Evolutionary conservation across 1,140 invertebrate species (phyloP).

Genomic region (Drosophila subpulchrella): DNA sequence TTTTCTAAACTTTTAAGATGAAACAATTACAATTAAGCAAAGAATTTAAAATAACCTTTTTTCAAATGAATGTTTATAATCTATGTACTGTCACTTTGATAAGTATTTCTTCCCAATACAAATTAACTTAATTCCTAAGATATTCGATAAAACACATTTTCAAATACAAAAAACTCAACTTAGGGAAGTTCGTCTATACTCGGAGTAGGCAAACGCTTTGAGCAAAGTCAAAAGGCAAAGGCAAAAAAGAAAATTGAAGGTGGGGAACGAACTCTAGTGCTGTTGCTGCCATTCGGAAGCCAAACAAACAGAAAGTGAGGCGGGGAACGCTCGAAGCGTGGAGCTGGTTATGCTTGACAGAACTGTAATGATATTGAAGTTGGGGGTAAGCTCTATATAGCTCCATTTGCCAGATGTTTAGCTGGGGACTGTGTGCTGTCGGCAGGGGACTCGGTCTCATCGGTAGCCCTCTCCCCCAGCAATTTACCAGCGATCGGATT

Average conservation of each 20-base stretch:
- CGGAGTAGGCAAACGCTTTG: constrained; percentile 52
- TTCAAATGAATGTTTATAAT: no score
- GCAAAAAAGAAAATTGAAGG: constrained; percentile 55
- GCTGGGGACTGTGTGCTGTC: neutral
- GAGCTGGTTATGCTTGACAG: constrained; percentile 41
- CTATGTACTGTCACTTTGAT: no score
- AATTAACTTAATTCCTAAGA: no score
- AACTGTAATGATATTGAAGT: constrained; percentile 15
- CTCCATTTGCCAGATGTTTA: constrained; percentile 37
- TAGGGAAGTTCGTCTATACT: constrained; percentile 10
- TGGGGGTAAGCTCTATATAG: constrained; percentile 16
- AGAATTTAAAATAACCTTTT: no score
- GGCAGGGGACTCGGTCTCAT: neutral
- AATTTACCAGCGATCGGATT: constrained; percentile 11
- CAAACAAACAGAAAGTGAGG: constrained; percentile 58
- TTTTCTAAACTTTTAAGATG: neutral
- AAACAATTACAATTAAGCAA: no score
- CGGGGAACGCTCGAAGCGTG: constrained; percentile 7
- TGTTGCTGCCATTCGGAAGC: constrained; percentile 55
- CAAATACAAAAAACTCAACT: no score
- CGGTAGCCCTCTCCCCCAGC: neutral
- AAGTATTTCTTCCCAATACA: no score
- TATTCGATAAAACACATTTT: neutral
- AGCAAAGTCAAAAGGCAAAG: constrained; percentile 55
- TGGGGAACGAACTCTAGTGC: constrained; percentile 17